These are phyloP conservation scores for Origma solitaria DNA, from an alignment of 2,113 vertebrate species.

Conservation along the genomic window DNA sequence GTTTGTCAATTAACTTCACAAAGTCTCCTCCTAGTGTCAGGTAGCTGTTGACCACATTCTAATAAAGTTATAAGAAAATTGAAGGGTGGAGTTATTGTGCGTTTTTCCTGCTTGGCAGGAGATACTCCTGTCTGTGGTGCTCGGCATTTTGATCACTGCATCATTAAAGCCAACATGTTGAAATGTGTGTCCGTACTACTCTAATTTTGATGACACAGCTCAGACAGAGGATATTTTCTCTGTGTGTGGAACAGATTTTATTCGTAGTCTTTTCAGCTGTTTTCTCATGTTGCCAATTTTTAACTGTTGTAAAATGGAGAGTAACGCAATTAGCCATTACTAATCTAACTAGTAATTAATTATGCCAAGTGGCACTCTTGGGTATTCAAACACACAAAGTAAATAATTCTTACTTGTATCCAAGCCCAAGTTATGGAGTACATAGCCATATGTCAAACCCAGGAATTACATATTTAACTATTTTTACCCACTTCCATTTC, in stretches of 20 bases:
- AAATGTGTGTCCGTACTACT: background rate
- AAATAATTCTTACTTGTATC: background rate
- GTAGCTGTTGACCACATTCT: background rate
- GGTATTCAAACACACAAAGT: background rate
- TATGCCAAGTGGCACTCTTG: background rate
- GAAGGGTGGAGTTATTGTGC: background rate
- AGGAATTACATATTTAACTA: background rate
- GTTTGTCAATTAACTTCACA: background rate
- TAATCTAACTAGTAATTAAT: background rate
- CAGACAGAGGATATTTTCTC: background rate
- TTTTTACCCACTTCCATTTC: background rate
- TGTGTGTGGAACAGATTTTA: background rate
- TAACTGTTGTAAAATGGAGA: background rate
- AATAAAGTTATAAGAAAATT: background rate
- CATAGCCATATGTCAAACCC: background rate
- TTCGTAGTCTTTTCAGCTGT: background rate
- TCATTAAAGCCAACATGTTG: background rate
- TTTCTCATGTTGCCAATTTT: background rate
- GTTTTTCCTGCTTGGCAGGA: background rate
- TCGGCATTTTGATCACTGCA: background rate
- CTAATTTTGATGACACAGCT: background rate
- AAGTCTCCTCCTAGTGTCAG: background rate
- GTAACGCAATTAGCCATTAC: background rate
- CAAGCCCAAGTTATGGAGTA: background rate
- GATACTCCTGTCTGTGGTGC: background rate